Conservation (phyloP, 2,888 invertebrate genomes). For the Gymnocheta viridis region DNA sequence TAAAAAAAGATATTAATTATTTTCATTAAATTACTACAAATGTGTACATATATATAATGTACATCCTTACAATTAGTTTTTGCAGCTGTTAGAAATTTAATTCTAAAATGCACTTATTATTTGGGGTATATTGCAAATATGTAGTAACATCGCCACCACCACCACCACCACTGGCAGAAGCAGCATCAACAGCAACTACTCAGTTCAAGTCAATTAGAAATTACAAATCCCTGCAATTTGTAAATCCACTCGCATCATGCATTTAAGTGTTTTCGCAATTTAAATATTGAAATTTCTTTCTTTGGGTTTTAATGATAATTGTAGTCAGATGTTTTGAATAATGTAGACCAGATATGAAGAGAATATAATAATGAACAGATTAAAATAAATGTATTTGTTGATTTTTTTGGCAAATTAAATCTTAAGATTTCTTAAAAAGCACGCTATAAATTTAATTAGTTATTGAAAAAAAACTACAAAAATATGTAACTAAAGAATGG, state of each 20-base stretch:
- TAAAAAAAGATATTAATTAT: conserved; percentile 25
- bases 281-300: conserved; percentile 42
- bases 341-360: neutral
- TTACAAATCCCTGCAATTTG: conserved; percentile 50
- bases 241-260: conserved; percentile 14
- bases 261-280: conserved; percentile 28
- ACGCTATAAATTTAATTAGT: too few species aligned
- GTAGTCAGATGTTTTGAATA: conserved; percentile 39
- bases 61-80: conserved; percentile 21
- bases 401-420: too few species aligned
- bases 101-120: conserved; percentile 37
- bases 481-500: too few species aligned
- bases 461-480: too few species aligned
- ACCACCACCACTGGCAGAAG: neutral
- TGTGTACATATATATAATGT: too few species aligned
- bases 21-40: conserved; percentile 49
- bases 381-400: too few species aligned
- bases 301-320: conserved; percentile 25
- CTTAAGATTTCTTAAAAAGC: too few species aligned
- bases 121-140: conserved; percentile 17
- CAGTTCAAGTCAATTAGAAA: conserved; percentile 35
- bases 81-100: conserved; percentile 53
- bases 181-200: neutral
- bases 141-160: neutral
- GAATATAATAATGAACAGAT: too few species aligned